Conservation (phyloP, 2,113 vertebrate genomes). For the Proterorhinus semilunaris region DNA sequence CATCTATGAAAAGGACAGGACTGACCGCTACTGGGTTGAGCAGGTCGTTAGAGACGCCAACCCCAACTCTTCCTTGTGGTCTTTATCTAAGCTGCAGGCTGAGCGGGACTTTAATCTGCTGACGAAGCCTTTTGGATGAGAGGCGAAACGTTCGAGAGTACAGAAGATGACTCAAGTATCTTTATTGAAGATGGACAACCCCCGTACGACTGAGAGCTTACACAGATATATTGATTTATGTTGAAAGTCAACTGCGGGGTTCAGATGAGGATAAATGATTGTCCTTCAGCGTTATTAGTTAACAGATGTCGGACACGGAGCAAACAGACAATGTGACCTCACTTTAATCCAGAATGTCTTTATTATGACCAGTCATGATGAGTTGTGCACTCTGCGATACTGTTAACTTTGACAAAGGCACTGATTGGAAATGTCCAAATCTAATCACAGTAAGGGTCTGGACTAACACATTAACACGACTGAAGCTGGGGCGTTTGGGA, state of each 20-base stretch:
- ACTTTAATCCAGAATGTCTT: constrained; percentile 55
- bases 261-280: constrained; percentile 53
- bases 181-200: too few relatives aligned
- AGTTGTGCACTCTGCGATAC: constrained; percentile 21
- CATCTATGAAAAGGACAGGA: too few relatives aligned
- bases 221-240: constrained; percentile 31
- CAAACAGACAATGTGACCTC: constrained; percentile 58
- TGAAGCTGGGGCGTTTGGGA: not conserved
- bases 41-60: too few relatives aligned
- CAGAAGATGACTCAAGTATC: too few relatives aligned
- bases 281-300: constrained; percentile 50
- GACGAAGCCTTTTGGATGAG: too few relatives aligned
- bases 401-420: constrained; percentile 24
- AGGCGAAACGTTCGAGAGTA: too few relatives aligned
- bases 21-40: too few relatives aligned
- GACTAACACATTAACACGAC: constrained; percentile 1
- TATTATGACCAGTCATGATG: constrained; percentile 43
- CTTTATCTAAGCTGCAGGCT: too few relatives aligned
- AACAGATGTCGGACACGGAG: constrained; percentile 59
- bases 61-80: too few relatives aligned
- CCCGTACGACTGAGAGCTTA: too few relatives aligned
- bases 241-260: constrained; percentile 32
- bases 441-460: constrained; percentile 13
- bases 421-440: constrained; percentile 10
- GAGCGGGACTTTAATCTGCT: too few relatives aligned